Conservation (phyloP, 2,888 invertebrate genomes). For the Lymantria dispar region DNA sequence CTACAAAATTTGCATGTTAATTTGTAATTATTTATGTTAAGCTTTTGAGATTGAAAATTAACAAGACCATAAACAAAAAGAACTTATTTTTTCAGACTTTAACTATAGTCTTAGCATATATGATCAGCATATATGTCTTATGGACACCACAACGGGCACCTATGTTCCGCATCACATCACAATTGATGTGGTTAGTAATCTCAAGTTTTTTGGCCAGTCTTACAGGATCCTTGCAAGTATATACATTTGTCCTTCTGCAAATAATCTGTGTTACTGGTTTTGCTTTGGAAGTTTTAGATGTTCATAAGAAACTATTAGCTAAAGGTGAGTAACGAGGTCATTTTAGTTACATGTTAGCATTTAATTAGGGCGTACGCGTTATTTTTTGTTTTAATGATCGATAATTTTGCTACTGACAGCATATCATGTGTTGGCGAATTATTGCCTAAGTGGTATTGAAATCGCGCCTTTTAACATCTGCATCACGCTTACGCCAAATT, state of each 20-base stretch:
- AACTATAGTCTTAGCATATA: conserved; percentile 85
- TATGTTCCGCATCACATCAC: conserved; percentile 86
- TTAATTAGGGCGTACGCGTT: no score
- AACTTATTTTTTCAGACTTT: conserved; percentile 83
- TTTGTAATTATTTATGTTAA: no score
- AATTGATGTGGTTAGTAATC: conserved; percentile 88
- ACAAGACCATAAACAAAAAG: no score
- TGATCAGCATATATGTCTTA: conserved; percentile 86
- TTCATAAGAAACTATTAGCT: conserved; percentile 74
- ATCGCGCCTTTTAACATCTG: no score
- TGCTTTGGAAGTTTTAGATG: conserved; percentile 80
- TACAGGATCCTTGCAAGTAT: conserved; percentile 89
- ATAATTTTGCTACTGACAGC: no score
- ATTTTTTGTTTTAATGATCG: no score
- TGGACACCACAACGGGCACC: conserved; percentile 89
- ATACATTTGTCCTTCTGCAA: conserved; percentile 87
- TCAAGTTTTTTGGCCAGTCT: conserved; percentile 89
- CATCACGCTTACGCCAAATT: no score
- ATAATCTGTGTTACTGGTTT: conserved; percentile 86
- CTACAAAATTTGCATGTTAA: no score
- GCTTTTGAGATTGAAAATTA: no score
- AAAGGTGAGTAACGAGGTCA: conserved; percentile 52
- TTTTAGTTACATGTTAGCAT: no score
- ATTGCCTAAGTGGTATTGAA: no score
- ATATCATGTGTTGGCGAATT: no score